A percentile compares a stretch with the other conserved stretches of the same genome.
Conservation (phyloP, 2,888 invertebrate species). For the Linhomoeus sp. region DNA sequence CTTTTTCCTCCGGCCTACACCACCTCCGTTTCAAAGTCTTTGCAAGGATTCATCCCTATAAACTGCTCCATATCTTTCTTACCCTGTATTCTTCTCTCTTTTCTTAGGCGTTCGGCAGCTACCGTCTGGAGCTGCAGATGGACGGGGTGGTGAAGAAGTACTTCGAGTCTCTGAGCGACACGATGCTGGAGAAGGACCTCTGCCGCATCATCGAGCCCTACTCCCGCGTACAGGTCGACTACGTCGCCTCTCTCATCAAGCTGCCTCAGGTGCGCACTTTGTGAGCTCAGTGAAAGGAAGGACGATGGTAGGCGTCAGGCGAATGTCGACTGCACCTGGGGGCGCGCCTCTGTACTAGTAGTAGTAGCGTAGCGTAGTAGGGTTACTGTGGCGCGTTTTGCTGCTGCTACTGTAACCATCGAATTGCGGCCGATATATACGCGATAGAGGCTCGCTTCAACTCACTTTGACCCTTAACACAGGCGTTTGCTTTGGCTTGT, state of each 20-base stretch:
- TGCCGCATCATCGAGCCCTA: slow-evolving; percentile 97
- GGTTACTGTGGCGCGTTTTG: too few species aligned
- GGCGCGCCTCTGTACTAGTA: background rate
- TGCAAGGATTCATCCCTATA: too few species aligned
- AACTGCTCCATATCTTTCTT: too few species aligned
- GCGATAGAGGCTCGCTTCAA: too few species aligned
- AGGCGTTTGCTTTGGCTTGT: too few species aligned
- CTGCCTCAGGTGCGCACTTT: slow-evolving; percentile 28
- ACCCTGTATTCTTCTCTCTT: too few species aligned
- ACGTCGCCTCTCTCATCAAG: slow-evolving; percentile 21
- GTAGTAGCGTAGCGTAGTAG: too few species aligned
- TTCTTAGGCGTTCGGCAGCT: slow-evolving; percentile 53
- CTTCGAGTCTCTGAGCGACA: slow-evolving; percentile 84
- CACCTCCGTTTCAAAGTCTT: too few species aligned
- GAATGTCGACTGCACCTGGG: background rate
- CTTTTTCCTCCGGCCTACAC: too few species aligned
- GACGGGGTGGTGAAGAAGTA: slow-evolving; percentile 94
- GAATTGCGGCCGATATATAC: too few species aligned
- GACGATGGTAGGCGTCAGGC: background rate
- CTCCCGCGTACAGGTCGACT: slow-evolving; percentile 56
- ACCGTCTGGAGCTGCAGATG: slow-evolving; percentile 67
- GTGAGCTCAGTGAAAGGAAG: background rate
- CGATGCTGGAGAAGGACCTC: slow-evolving; percentile 95
- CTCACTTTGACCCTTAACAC: too few species aligned
- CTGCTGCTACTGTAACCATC: too few species aligned